Conservation (phyloP, 53 echinoderm and acorn worm species). For the Mesocentrotus franciscanus region DNA sequence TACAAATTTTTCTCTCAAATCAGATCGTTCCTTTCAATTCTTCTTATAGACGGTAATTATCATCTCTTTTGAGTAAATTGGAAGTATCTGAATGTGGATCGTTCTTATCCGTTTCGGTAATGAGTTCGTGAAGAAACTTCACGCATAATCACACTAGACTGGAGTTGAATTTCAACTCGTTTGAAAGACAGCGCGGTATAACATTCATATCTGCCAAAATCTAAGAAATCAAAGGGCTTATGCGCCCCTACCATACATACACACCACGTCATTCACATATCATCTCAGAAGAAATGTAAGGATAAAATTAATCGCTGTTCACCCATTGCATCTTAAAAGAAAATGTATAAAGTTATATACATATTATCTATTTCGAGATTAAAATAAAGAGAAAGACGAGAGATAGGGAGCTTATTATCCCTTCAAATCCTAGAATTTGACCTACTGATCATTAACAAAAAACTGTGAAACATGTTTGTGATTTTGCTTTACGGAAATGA, state of each 20-base stretch:
- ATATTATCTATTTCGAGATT: too few species aligned
- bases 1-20: background rate
- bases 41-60: constrained; percentile 3
- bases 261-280: background rate
- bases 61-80: constrained; percentile 23
- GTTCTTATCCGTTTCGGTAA: constrained; percentile 18
- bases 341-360: too few species aligned
- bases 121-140: constrained; percentile 53
- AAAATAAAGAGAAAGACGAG: background rate
- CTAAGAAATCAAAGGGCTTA: background rate
- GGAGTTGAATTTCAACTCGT: constrained; percentile 2
- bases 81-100: background rate
- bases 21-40: constrained; percentile 1
- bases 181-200: background rate
- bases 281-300: background rate
- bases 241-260: too few species aligned
- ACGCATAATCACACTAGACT: background rate
- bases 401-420: background rate
- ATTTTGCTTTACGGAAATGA: background rate
- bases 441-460: background rate
- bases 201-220: background rate
- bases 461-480: background rate
- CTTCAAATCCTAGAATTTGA: background rate
- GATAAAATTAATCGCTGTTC: background rate
- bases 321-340: too few species aligned